A percentile compares a stretch with the other conserved stretches of the same genome.
Conservation (phyloP, 2,888 invertebrate genomes). For the Spilarctia lutea region DNA sequence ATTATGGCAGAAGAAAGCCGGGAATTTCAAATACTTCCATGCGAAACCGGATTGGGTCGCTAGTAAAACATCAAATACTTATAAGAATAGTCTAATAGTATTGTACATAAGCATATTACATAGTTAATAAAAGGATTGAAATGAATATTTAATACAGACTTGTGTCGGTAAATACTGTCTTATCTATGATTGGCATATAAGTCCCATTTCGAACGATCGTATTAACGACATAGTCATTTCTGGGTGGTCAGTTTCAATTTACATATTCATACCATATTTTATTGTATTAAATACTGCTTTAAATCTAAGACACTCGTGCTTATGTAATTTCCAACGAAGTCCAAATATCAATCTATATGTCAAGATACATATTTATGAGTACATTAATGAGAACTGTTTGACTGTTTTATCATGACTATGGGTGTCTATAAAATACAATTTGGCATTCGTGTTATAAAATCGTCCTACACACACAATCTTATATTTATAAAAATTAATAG, state of each 20-base stretch:
- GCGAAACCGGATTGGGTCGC: too few species aligned
- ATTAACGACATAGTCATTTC: conserved; percentile 46
- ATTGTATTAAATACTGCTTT: conserved; percentile 14
- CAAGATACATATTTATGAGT: conserved; percentile 34
- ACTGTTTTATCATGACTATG: conserved; percentile 22
- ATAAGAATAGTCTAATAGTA: neutral
- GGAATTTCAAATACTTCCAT: too few species aligned
- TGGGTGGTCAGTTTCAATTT: conserved; percentile 57
- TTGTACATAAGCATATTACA: neutral
- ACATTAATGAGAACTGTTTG: conserved; percentile 29
- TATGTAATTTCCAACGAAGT: conserved; percentile 24
- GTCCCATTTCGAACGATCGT: conserved; percentile 35
- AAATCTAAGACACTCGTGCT: conserved; percentile 16
- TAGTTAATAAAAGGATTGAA: neutral
- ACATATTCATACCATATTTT: conserved; percentile 31
- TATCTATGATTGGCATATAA: neutral
- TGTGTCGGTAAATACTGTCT: neutral
- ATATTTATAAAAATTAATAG: too few species aligned
- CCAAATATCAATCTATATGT: conserved; percentile 26
- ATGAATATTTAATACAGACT: neutral
- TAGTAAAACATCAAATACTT: conserved; percentile 8
- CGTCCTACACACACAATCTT: conserved; percentile 44
- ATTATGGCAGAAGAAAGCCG: too few species aligned
- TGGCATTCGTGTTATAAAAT: conserved; percentile 32
- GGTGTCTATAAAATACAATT: conserved; percentile 36